Percentiles rank a stretch among this genome's conserved stretches.
These are phyloP conservation scores for Melanerpes aurifrons DNA, from an alignment of 2,113 vertebrate species.

Conservation along the genomic window DNA sequence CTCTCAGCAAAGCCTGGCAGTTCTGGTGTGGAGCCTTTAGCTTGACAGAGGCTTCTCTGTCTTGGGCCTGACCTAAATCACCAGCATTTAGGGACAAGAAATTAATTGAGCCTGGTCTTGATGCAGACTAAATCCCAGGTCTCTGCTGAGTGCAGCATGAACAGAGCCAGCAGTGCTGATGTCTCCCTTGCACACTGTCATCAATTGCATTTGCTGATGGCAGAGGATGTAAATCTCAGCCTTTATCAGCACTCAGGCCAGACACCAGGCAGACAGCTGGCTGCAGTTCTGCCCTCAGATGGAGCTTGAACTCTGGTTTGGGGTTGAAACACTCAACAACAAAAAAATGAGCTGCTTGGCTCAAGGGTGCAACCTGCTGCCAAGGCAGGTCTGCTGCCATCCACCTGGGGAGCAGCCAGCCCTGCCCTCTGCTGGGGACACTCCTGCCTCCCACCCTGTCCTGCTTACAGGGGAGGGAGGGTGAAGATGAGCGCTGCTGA, in stretches of 20 bases:
- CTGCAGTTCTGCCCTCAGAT: background rate
- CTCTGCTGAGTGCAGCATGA: background rate
- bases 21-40: background rate
- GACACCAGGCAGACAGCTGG: constrained; percentile 55
- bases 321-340: background rate
- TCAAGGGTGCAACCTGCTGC: accelerated
- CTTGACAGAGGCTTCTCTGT: background rate
- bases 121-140: background rate
- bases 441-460: background rate
- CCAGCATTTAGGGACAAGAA: constrained; percentile 1
- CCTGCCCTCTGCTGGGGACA: background rate
- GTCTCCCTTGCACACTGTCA: background rate
- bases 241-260: constrained; percentile 58
- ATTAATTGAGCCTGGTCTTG: background rate
- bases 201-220: constrained; percentile 50
- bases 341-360: background rate
- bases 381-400: background rate
- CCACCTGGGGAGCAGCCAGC: background rate
- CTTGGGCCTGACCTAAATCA: background rate
- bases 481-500: background rate
- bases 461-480: background rate
- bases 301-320: background rate
- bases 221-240: constrained; percentile 34
- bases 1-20: background rate
- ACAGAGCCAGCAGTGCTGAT: background rate